Evolutionary conservation across 2,797 vertebrate genomes (phyloP).

Genomic region (Cossypha dichroa): DNA sequence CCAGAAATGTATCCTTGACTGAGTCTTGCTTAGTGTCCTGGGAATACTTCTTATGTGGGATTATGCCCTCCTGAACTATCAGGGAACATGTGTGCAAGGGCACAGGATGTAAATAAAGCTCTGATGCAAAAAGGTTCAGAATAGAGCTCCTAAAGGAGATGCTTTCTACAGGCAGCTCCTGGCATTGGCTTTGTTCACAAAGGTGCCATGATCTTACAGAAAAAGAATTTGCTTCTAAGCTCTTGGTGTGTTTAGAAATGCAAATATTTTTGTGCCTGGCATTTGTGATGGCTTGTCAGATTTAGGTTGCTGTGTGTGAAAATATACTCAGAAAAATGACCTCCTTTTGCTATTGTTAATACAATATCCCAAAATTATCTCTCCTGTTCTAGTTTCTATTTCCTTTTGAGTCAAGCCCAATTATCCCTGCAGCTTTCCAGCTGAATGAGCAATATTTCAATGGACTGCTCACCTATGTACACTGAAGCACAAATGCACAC

Average conservation of each 20-base stretch:
- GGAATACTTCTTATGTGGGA: not conserved
- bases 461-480: not conserved
- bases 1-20: not conserved
- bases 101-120: not conserved
- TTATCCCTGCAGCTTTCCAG: conserved; percentile 1
- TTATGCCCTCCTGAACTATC: not conserved
- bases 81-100: not conserved
- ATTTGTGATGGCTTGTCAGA: conserved; percentile 33
- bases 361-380: conserved; percentile 1
- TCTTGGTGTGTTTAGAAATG: conserved; percentile 29
- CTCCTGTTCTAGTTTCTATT: conserved; percentile 4
- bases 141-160: not conserved
- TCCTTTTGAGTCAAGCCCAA: not conserved
- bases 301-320: not conserved
- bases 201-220: not conserved
- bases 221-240: conserved; percentile 10
- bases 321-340: conserved; percentile 10
- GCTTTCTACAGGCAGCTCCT: conserved; percentile 1
- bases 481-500: not conserved
- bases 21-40: not conserved
- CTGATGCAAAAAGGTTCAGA: not conserved
- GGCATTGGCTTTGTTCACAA: not conserved
- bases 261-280: conserved; percentile 28
- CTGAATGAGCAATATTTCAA: conserved; percentile 2
- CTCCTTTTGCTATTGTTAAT: conserved; percentile 10